phyloP scores from a whole-genome alignment of 2,113 vertebrate species.

The Oxyruncus cristatus region DNA sequence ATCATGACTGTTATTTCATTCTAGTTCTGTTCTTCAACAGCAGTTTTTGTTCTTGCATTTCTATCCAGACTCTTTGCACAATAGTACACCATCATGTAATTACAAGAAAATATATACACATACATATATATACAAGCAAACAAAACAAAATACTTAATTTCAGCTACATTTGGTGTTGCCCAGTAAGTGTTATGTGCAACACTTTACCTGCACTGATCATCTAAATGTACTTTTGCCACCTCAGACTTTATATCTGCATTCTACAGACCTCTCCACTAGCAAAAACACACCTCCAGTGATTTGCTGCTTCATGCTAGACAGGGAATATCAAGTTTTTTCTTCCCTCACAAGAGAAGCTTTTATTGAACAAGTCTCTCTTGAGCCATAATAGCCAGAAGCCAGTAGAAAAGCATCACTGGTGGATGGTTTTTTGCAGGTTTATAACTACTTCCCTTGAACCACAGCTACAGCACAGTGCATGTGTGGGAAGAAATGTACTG shows the following conservation, averaged over 20 bases:
- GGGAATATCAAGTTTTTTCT: neutral
- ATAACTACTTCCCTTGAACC: neutral
- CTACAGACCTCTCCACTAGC: neutral
- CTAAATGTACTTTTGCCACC: neutral
- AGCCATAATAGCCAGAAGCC: neutral
- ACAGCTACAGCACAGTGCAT: accelerated
- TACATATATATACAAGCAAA: neutral
- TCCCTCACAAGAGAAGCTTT: neutral
- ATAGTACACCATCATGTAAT: neutral
- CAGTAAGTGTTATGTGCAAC: neutral
- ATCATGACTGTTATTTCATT: neutral
- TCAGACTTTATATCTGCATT: neutral
- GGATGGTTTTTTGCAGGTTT: neutral
- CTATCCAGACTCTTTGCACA: neutral
- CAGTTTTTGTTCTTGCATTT: neutral
- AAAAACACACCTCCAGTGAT: neutral
- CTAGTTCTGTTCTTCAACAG: neutral
- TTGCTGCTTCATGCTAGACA: neutral
- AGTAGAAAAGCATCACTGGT: neutral
- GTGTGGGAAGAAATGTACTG: neutral
- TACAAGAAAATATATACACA: neutral
- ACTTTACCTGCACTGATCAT: neutral
- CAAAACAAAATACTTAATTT: neutral
- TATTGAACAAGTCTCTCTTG: neutral
- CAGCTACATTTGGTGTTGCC: neutral